Conservation (phyloP, 2,113 vertebrate species). For the Numida meleagris region DNA sequence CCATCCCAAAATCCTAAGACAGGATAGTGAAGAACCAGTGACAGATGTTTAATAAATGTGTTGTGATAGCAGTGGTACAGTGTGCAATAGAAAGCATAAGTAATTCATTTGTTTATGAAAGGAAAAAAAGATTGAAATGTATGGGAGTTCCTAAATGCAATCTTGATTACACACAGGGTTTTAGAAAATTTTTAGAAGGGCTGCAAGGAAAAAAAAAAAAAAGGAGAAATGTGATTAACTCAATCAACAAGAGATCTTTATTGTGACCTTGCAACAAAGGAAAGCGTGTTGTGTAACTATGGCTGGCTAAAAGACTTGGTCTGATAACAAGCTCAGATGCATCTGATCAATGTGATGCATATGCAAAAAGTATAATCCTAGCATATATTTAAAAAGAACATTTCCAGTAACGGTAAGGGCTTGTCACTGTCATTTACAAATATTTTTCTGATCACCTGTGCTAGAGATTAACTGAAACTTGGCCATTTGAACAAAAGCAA, state of each 20-base stretch:
- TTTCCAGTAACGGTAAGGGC: not conserved
- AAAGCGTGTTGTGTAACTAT: constrained; percentile 29
- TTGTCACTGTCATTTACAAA: not conserved
- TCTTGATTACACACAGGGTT: not conserved
- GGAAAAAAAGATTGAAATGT: not conserved
- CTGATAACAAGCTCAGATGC: not conserved
- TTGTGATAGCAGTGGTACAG: not conserved
- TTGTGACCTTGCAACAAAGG: not conserved
- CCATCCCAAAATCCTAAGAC: not conserved
- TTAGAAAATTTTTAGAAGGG: not conserved
- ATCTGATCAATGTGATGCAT: not conserved
- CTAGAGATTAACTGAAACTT: not conserved
- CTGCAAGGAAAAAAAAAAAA: not conserved
- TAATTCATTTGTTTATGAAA: not conserved
- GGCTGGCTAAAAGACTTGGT: not conserved
- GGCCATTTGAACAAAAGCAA: not conserved
- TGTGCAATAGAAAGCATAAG: not conserved
- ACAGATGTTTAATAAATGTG: not conserved
- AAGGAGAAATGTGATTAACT: not conserved
- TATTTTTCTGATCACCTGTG: not conserved
- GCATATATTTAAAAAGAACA: not conserved
- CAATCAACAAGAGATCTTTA: not conserved
- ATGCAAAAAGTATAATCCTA: not conserved
- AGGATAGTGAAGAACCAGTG: not conserved
- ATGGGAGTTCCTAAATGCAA: not conserved